These are phyloP conservation scores for pig (Sus scrofa) DNA, from an alignment of 2,113 vertebrate genomes.

Conservation along the genomic window DNA sequence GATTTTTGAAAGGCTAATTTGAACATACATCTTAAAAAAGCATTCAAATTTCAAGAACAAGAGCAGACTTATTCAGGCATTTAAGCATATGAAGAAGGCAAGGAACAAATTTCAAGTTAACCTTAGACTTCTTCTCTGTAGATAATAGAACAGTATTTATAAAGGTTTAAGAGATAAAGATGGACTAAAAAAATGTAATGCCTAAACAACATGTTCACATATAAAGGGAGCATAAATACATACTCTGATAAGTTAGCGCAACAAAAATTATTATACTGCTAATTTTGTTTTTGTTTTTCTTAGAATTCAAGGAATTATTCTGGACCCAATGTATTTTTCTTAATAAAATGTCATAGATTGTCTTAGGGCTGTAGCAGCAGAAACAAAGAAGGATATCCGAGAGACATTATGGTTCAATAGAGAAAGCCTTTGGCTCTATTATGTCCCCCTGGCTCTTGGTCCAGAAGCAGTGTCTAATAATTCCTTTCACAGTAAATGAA, in stretches of 20 bases:
- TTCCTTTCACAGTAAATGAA: not conserved
- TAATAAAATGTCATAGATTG: not conserved
- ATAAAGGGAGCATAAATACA: too few species aligned
- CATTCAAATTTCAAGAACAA: too few species aligned
- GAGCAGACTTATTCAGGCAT: too few species aligned
- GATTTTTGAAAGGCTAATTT: too few species aligned
- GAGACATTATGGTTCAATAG: not conserved
- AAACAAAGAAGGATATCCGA: not conserved
- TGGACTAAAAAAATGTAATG: too few species aligned
- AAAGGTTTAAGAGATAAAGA: too few species aligned
- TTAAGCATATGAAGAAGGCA: too few species aligned
- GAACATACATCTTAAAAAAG: too few species aligned
- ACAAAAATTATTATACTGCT: slow-evolving; percentile 18
- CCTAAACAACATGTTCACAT: too few species aligned
- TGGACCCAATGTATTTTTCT: not conserved
- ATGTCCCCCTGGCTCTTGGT: not conserved
- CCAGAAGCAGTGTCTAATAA: not conserved
- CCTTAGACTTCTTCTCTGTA: too few species aligned
- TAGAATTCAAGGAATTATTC: not conserved
- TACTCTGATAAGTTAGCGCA: not conserved
- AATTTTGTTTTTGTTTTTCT: not conserved
- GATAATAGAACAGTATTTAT: too few species aligned
- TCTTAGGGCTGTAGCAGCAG: not conserved
- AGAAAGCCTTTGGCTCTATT: not conserved
- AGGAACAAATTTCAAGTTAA: too few species aligned